Percentiles rank a stretch among this genome's conserved stretches.
These are phyloP conservation scores for Dendroctonus valens DNA, from an alignment of 1,140 invertebrate species.

Conservation along the genomic window DNA sequence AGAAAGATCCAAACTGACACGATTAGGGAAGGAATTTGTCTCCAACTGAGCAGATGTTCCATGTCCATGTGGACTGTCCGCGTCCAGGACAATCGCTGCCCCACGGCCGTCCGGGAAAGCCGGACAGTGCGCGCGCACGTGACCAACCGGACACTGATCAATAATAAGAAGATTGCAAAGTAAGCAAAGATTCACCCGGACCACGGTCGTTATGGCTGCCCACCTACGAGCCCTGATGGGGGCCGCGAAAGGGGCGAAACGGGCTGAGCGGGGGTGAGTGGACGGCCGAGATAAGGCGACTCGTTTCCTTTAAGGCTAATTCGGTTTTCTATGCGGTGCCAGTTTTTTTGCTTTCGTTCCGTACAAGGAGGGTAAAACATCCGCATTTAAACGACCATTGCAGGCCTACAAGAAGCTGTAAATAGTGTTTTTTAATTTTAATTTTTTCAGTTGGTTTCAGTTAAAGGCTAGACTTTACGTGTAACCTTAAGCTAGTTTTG, in stretches of 20 bases:
- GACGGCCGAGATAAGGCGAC: conserved; percentile 24
- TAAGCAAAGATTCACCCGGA: conserved; percentile 48
- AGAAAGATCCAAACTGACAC: too few species aligned
- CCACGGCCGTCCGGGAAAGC: conserved; percentile 27
- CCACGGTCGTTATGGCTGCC: conserved; percentile 41
- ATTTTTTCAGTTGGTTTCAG: too few species aligned
- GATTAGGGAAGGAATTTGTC: too few species aligned
- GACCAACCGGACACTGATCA: conserved; percentile 51
- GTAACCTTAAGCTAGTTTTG: too few species aligned
- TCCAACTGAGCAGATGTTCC: not conserved
- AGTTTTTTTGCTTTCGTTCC: not conserved
- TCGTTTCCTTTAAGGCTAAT: conserved; percentile 18
- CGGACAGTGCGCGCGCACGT: conserved; percentile 39
- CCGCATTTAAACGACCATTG: too few species aligned
- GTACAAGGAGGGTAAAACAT: too few species aligned
- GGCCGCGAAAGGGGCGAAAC: conserved; percentile 1
- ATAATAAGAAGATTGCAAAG: conserved; percentile 52
- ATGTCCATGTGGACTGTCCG: conserved; percentile 2
- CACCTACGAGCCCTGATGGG: conserved; percentile 29
- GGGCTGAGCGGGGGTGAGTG: conserved; percentile 18
- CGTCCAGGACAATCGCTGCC: conserved; percentile 21
- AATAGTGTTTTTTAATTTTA: too few species aligned
- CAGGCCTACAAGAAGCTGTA: too few species aligned
- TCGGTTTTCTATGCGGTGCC: conserved; percentile 14
- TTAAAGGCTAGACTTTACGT: too few species aligned